A percentile compares a stretch with the other conserved stretches of the same genome.
phyloP scores from a whole-genome alignment of 2,888 invertebrate genomes.

The Synanthedon andrenaeformis region DNA sequence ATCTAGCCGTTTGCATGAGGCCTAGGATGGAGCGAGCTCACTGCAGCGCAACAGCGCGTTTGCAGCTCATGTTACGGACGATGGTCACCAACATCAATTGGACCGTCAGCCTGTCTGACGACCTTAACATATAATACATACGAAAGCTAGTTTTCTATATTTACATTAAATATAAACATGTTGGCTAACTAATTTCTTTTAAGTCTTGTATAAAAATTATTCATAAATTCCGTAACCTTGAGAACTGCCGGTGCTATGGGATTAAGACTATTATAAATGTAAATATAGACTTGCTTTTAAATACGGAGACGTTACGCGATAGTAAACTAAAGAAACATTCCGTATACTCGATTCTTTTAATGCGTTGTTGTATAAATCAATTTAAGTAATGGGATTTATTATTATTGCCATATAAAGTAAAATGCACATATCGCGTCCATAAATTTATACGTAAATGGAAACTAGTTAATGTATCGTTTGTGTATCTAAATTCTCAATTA shows the following conservation, averaged over 20 bases:
- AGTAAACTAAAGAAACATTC: not conserved
- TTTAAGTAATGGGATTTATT: conserved; percentile 3
- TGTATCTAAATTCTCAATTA: not conserved
- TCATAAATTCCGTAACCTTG: conserved; percentile 51
- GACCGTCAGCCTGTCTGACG: no score
- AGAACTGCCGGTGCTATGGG: conserved; percentile 49
- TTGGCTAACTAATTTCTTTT: no score
- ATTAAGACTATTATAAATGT: conserved; percentile 32
- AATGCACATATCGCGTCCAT: conserved; percentile 1
- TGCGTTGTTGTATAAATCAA: not conserved
- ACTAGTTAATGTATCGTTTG: not conserved
- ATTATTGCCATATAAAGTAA: conserved; percentile 1
- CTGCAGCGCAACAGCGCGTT: no score
- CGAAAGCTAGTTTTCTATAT: no score
- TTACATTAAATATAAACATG: no score
- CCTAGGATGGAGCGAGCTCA: no score
- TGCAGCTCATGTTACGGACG: no score
- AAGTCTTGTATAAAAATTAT: no score
- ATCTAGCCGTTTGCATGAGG: no score
- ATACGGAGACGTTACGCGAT: conserved; percentile 11
- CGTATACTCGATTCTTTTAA: not conserved
- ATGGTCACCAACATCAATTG: no score
- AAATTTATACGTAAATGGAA: conserved; percentile 4
- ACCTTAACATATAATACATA: no score
- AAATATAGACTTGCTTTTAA: conserved; percentile 24